phyloP scores from a whole-genome alignment of 2,797 vertebrate genomes.

The Florisuga fusca region DNA sequence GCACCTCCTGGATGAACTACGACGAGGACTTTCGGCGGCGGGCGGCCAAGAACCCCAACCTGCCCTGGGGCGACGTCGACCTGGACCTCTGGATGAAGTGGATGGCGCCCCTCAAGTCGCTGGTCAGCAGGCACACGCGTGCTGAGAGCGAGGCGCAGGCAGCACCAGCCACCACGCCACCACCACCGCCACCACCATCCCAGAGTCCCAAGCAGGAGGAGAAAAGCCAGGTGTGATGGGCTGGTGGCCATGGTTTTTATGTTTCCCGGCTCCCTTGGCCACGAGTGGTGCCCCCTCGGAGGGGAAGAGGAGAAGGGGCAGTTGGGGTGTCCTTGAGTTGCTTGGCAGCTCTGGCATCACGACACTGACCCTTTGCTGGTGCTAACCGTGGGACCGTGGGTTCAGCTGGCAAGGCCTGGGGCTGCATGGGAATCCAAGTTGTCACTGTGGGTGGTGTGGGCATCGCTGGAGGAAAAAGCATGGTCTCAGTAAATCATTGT shows the following conservation, averaged over 20 bases:
- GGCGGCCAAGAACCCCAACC: conserved; percentile 62
- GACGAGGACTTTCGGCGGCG: conserved; percentile 70
- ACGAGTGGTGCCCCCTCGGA: neutral
- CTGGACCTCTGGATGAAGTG: conserved; percentile 74
- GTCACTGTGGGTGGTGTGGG: neutral
- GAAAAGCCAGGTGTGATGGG: conserved; percentile 67
- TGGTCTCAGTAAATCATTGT: neutral
- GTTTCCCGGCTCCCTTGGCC: neutral
- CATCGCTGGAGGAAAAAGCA: neutral
- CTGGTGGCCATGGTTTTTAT: neutral
- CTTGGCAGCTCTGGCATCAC: rapidly evolving
- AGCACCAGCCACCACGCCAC: neutral
- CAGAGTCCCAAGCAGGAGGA: conserved; percentile 58
- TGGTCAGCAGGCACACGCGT: conserved; percentile 16
- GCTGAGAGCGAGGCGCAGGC: neutral
- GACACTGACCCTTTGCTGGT: rapidly evolving
- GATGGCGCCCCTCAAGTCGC: conserved; percentile 69
- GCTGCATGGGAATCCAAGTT: rapidly evolving
- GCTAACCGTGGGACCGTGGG: rapidly evolving
- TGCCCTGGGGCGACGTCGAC: conserved; percentile 71
- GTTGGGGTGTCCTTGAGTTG: neutral
- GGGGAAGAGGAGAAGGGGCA: neutral
- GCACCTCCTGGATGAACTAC: conserved; percentile 69
- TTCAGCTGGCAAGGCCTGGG: rapidly evolving
- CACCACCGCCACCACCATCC: neutral